Evolutionary conservation across 1,140 invertebrate species (phyloP).

Genomic region (Stegodyphus dumicola): DNA sequence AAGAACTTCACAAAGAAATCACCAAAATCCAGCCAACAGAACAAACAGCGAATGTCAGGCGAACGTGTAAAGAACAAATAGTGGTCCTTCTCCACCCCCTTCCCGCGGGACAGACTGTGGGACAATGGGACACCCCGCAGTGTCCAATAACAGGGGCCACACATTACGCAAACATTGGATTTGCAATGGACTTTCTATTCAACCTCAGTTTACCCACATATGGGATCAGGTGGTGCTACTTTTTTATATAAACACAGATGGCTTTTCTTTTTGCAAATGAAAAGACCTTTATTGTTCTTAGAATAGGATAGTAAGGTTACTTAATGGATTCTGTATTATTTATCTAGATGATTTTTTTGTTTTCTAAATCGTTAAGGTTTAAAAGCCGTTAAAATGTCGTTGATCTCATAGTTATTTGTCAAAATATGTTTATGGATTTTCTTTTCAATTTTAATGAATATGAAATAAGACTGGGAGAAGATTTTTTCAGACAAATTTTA

Average conservation of each 20-base stretch:
- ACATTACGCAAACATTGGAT: slow-evolving; percentile 60
- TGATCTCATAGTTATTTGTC: neutral
- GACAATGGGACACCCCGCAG: slow-evolving; percentile 60
- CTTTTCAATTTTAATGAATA: no score
- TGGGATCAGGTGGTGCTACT: slow-evolving; percentile 38
- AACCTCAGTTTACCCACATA: slow-evolving; percentile 23
- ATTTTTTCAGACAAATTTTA: no score
- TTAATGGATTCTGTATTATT: slow-evolving; percentile 21
- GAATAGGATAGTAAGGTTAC: neutral
- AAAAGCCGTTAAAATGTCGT: neutral
- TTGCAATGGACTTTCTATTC: slow-evolving; percentile 22
- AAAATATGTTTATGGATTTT: neutral
- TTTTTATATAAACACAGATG: slow-evolving; percentile 60
- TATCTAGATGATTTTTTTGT: neutral
- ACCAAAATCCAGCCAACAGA: slow-evolving; percentile 26
- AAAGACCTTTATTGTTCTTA: slow-evolving; percentile 3
- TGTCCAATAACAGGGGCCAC: slow-evolving; percentile 60
- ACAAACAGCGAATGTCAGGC: slow-evolving; percentile 45
- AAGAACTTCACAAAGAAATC: slow-evolving; percentile 34
- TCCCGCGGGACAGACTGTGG: slow-evolving; percentile 41
- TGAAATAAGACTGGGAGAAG: no score
- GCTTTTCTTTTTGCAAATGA: slow-evolving; percentile 30
- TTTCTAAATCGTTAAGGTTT: neutral
- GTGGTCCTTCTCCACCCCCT: neutral
- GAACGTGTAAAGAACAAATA: slow-evolving; percentile 58